Evolutionary conservation across 2,888 invertebrate species (phyloP), one percentile per base, ranked within the genome.

Genomic region (Isotomurus palustris): DNA sequence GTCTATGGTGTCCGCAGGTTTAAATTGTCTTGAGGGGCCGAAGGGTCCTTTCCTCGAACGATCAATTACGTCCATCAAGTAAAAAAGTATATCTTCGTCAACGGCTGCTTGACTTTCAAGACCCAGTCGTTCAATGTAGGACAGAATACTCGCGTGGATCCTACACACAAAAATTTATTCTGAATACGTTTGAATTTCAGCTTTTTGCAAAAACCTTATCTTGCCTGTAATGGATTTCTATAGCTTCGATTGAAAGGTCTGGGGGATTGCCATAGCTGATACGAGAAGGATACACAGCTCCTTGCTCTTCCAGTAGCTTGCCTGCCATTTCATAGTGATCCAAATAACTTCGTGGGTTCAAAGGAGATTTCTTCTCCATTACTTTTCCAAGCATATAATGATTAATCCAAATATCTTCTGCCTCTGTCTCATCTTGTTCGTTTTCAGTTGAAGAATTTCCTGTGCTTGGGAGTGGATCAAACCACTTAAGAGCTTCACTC

Each of bases 381-480:
- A 94, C 87, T 81, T 96, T 96, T 0, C 92, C 95, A n/a, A 95
- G 78, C 88, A 95, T 92, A 73, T 94, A 95, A 75, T 91, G 89
- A 72, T 89, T 86, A 32, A 94, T 78, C 95, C 95, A 96, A 56
- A 87, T 82, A 73, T 95, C 94, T 73, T 93, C 92, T 64, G 84
- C 83, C 0, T 79, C 76, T 4, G 40, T 50, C 5, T 55, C 58
- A 19, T 32, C n/a, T 1, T 35, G 22, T 44, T 79, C 79, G 62
- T 81, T 81, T n/a, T 76, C 74, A 53, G 82, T 82, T 38, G 78
- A 78, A 1, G 78, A 75, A 25, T 38, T 48, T n/a, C 49, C 49
- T 1, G 35, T 27, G 19, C 17, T 21, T 21, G 19, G 2, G 2
- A 78, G 77, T 43, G 73, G 72, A 41, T 73, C 80, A 72, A 93